phyloP scores from a whole-genome alignment of 2,113 vertebrate species.

The Acanthochromis polyacanthus region DNA sequence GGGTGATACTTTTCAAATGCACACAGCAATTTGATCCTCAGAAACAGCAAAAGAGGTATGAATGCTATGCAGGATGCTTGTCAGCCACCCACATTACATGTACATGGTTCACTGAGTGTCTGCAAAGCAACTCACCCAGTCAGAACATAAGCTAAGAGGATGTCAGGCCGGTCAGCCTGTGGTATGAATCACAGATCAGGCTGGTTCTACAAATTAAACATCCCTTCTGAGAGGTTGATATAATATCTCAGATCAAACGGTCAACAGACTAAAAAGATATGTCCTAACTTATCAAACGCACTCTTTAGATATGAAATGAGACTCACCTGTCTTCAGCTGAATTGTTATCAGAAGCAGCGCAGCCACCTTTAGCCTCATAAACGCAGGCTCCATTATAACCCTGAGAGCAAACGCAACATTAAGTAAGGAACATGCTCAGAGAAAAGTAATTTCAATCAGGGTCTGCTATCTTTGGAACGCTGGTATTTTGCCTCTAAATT shows the following conservation, averaged over 20 bases:
- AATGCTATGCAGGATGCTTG: constrained; percentile 24
- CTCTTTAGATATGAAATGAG: background rate
- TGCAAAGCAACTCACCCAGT: constrained; percentile 25
- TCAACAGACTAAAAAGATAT: background rate
- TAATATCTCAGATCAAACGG: no score
- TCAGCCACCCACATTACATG: constrained; percentile 14
- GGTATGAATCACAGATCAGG: constrained; percentile 18
- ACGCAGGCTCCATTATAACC: constrained; percentile 59
- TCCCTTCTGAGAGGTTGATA: background rate
- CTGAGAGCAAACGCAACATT: constrained; percentile 33
- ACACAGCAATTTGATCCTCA: constrained; percentile 28
- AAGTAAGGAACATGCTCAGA: constrained; percentile 6
- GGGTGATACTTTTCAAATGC: constrained; percentile 7
- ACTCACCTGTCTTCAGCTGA: constrained; percentile 77
- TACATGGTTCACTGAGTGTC: constrained; percentile 28
- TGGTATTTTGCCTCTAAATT: background rate
- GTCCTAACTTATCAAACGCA: background rate
- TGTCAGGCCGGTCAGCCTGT: background rate
- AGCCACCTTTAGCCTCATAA: constrained; percentile 40
- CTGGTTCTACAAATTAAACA: background rate
- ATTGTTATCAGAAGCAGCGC: constrained; percentile 57
- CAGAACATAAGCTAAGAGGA: constrained; percentile 14
- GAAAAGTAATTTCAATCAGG: background rate
- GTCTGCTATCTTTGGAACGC: constrained; percentile 1
- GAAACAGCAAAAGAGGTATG: constrained; percentile 21